These are phyloP conservation scores for Cosmia pyralina DNA, from an alignment of 2,888 invertebrate genomes.

Conservation along the genomic window DNA sequence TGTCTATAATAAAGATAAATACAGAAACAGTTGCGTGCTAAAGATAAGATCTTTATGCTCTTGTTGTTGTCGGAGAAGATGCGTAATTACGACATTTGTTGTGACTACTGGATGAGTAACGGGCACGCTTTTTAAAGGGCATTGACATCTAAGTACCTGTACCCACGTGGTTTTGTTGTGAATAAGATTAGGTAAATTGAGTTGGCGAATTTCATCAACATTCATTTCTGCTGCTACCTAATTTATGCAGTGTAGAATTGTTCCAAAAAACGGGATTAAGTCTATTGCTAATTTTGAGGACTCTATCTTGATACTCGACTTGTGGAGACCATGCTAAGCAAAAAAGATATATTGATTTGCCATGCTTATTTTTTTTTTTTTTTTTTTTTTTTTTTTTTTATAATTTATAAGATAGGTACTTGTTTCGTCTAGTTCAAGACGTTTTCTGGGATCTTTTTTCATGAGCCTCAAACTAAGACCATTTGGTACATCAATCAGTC, in stretches of 20 bases:
- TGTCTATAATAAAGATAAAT: constrained; percentile 15
- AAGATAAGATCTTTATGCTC: constrained; percentile 55
- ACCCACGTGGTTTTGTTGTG: neutral
- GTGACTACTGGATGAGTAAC: constrained; percentile 32
- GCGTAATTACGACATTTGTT: constrained; percentile 35
- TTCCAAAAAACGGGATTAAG: too few relatives aligned
- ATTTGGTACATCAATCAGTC: neutral
- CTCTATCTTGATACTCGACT: neutral
- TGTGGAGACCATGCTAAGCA: neutral
- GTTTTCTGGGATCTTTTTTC: neutral
- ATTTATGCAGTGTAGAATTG: too few relatives aligned
- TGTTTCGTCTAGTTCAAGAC: neutral
- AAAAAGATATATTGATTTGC: neutral
- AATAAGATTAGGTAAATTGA: neutral
- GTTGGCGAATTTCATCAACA: neutral
- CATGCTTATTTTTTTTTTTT: too few relatives aligned
- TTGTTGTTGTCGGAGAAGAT: constrained; percentile 44
- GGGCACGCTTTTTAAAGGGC: constrained; percentile 16
- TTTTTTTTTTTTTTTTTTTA: too few relatives aligned
- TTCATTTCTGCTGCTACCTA: too few relatives aligned
- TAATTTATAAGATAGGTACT: neutral
- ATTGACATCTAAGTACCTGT: constrained; percentile 23
- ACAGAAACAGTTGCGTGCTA: constrained; percentile 8
- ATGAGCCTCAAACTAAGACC: neutral
- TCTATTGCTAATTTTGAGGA: too few relatives aligned